Evolutionary conservation across 2,113 vertebrate species (phyloP).

Genomic region (Gorsachius goisagi): DNA sequence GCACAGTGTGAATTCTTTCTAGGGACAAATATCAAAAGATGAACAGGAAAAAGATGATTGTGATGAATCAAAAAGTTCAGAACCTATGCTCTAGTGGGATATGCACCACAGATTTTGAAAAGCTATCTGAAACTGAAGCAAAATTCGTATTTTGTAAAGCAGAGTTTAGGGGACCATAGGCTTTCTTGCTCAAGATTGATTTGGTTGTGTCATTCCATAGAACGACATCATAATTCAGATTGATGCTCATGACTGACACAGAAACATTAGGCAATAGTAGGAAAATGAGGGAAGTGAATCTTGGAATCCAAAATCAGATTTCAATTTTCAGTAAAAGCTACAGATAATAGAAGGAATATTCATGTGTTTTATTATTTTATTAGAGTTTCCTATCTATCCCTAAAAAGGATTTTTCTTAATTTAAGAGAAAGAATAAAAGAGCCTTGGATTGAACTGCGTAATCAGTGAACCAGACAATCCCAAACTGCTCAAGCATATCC

Average conservation of each 20-base stretch:
- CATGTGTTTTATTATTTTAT: not conserved
- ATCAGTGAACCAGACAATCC: conserved; percentile 52
- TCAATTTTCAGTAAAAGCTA: conserved; percentile 14
- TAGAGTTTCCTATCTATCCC: not conserved
- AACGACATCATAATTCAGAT: conserved; percentile 29
- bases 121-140: conserved; percentile 1
- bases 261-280: not conserved
- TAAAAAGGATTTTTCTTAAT: conserved; percentile 34
- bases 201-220: not conserved
- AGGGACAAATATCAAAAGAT: conserved; percentile 20
- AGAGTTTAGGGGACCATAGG: not conserved
- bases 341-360: not conserved
- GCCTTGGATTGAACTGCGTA: conserved; percentile 46
- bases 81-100: conserved; percentile 6
- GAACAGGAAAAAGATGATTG: not conserved
- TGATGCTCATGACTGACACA: not conserved
- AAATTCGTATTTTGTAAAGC: not conserved
- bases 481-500: conserved; percentile 10
- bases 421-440: conserved; percentile 33
- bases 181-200: not conserved
- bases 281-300: conserved; percentile 8
- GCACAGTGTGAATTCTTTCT: not conserved
- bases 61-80: not conserved
- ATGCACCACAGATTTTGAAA: conserved; percentile 23
- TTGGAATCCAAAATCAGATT: conserved; percentile 7